Evolutionary conservation across 2,888 invertebrate species (phyloP), one percentile per base, ranked within the genome.

Genomic region (Helobdella robusta): DNA sequence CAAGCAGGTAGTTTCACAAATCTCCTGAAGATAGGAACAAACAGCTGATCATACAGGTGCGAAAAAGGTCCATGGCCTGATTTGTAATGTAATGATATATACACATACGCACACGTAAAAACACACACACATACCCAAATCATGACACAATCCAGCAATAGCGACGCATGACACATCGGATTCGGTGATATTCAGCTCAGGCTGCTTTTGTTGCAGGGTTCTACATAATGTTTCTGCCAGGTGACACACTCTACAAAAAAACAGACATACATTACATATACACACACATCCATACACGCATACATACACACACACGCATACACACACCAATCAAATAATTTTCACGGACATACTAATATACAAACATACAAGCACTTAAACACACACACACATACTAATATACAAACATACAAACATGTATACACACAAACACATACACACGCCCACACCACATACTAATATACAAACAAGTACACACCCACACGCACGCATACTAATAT

Each of bases 111-210:
- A 52, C 30, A 28, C 52, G 30, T 2, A 3, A 20, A n/a, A 2
- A 34, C 18, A 0, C 23, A 36, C 8, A 34, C 20, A n/a, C 66
- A 65, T 69, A 79, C 86, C 86, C 18, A 86, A 73, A 73, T 87
- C 86, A 76, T 87, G 86, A 65, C 85, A 82, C 0, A 86, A 79
- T 0, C 84, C 86, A 48, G 86, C 86, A 40, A 86, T 80, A 75
- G 83, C 74, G 15, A 84, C 81, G 74, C 84, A 83, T n/a, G 84
- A 71, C 30, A 81, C 74, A 69, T 85, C 84, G 46, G 72, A 70
- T 2, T 77, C 75, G 1, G 77, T 78, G 56, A 84, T 81, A 15
- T 73, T 69, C 28, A 82, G 73, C 46, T 78, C 77, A 0, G 80
- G 80, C 67, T 80, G 79, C 28, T 75, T 74, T 5, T 68, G 66